These are phyloP conservation scores for Invenusta paracnida DNA, from an alignment of 2,888 invertebrate genomes.

Conservation along the genomic window DNA sequence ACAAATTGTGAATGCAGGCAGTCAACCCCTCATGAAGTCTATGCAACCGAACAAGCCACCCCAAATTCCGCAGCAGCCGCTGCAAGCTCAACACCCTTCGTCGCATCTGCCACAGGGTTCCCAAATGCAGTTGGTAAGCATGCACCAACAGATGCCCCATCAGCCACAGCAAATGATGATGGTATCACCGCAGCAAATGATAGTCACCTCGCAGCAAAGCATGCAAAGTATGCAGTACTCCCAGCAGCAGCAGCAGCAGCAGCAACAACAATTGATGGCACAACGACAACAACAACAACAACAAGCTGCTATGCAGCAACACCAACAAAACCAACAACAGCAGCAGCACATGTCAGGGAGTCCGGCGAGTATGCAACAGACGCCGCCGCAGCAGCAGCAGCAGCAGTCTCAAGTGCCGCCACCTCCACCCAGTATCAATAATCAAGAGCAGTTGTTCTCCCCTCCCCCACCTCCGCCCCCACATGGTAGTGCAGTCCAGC, in stretches of 20 bases:
- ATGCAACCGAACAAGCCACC: not conserved
- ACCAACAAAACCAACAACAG: not conserved
- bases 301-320: not conserved
- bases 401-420: slow-evolving; percentile 27
- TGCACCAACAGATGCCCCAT: not conserved
- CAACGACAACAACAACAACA: not conserved
- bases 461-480: not conserved
- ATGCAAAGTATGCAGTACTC: not conserved
- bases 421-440: not conserved
- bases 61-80: not conserved
- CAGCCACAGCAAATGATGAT: not conserved
- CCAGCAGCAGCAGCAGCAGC: not conserved
- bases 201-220: not conserved
- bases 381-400: not conserved
- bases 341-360: not conserved
- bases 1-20: not conserved
- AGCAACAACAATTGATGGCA: not conserved
- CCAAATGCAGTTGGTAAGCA: not conserved
- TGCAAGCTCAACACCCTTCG: not conserved
- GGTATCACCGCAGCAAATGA: not conserved
- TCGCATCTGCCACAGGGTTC: not conserved
- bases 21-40: not conserved
- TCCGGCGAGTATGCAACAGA: not conserved
- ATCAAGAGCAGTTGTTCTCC: not conserved
- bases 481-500: not conserved